Evolutionary conservation across 2,888 invertebrate species (phyloP), one percentile per base, ranked within the genome.

Genomic region (Coenonympha arcania): DNA sequence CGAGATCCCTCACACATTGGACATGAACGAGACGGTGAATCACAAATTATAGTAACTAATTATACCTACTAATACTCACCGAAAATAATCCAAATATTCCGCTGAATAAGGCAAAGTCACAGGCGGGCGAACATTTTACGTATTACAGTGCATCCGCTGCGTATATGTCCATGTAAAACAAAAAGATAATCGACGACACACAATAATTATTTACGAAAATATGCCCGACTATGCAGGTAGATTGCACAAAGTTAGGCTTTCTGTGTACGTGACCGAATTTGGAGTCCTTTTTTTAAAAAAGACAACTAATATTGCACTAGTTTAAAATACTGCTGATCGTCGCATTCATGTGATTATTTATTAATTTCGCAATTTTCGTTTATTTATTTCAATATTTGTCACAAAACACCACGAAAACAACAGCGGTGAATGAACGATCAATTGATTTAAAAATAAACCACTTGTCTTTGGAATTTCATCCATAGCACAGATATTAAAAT

Each of bases 381-480:
- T 76, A 77, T 79, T 83, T 81, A 80, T 79, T 79, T n/a, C 82
- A 78, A 79, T 73, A 79, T 76, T 39, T 74, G 76, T 74, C 79
- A 76, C 80, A 79, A 73, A 79, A 79, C 83, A 84, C 84, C 80
- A 75, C 82, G 79, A 84, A 84, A 84, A 84, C 81, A 83, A 79
- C 82, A 79, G 84, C 83, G 84, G 85, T 86, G 85, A 84, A 83
- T 85, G 85, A 86, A 85, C 83, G 83, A 84, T 83, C 83, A 69
- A 69, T 69, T 81, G 79, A 82, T 75, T 76, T 76, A 75, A 78
- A 76, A 79, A 74, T 75, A 62, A 63, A 68, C 58, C 61, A 58
- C 52, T 71, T 74, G 72, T 77, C 70, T 75, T 69, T 78, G 73
- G 66, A 54, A 61, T 63, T 59, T 68, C 72, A 73, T 75, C 71